These are phyloP conservation scores for Pseudomyrmex sp. DNA, from an alignment of 1,140 invertebrate genomes.

Conservation along the genomic window DNA sequence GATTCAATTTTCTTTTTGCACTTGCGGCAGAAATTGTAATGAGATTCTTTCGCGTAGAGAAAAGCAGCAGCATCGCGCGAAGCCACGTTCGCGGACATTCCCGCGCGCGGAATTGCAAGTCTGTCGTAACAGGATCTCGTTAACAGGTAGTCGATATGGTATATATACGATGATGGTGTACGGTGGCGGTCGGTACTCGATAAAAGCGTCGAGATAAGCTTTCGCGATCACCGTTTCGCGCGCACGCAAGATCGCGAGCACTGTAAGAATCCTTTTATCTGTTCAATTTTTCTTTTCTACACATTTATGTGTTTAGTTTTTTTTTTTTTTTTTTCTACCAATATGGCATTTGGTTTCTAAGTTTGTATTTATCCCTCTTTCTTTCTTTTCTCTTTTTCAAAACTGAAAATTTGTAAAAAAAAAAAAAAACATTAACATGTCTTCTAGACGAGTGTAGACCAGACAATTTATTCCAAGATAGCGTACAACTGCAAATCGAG, in stretches of 20 bases:
- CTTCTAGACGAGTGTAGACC: too few species aligned
- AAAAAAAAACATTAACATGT: too few species aligned
- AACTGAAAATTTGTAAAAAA: neutral
- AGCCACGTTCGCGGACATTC: neutral
- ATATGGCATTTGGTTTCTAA: too few species aligned
- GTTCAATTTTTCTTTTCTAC: neutral
- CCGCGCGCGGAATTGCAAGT: slow-evolving; percentile 20
- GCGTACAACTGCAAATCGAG: slow-evolving; percentile 6
- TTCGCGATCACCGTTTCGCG: slow-evolving; percentile 35
- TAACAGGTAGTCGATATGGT: slow-evolving; percentile 55
- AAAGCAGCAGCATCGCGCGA: neutral
- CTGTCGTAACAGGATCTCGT: slow-evolving; percentile 65
- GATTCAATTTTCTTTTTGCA: neutral
- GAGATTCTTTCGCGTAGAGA: neutral
- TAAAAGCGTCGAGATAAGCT: slow-evolving; percentile 60
- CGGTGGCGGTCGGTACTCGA: slow-evolving; percentile 52
- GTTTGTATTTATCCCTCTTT: neutral
- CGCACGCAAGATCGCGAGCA: slow-evolving; percentile 5
- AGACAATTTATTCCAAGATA: too few species aligned
- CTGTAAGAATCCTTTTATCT: slow-evolving; percentile 27
- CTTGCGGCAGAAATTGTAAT: neutral
- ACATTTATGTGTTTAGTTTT: too few species aligned
- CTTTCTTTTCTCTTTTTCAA: neutral
- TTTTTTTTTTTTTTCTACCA: too few species aligned
- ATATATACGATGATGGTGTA: slow-evolving; percentile 42